These are phyloP conservation scores for Micromesistius poutassou DNA, from an alignment of 2,797 vertebrate species.

Conservation along the genomic window DNA sequence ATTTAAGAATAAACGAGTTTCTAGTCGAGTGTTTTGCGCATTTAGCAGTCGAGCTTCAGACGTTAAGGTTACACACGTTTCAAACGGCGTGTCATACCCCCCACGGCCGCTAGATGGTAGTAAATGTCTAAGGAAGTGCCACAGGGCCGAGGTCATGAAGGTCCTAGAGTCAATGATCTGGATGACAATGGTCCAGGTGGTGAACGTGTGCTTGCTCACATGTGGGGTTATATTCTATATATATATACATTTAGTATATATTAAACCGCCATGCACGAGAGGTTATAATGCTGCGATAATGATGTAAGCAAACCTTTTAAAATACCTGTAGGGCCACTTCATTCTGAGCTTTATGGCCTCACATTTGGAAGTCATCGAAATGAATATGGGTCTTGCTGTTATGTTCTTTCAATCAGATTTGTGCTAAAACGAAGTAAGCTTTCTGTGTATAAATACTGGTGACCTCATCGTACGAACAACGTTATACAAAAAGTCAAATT, in stretches of 20 bases:
- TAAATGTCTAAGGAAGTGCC: not conserved
- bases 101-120: not conserved
- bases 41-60: not conserved
- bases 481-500: conserved; percentile 16
- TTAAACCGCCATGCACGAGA: not conserved
- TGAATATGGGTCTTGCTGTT: not conserved
- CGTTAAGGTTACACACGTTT: not conserved
- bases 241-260: not conserved
- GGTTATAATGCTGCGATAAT: not conserved
- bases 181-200: not conserved
- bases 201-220: not conserved
- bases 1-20: too few species aligned
- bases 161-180: not conserved
- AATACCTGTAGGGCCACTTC: not conserved
- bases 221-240: not conserved
- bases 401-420: not conserved
- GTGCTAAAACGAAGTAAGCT: not conserved
- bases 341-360: not conserved
- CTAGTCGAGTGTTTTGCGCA: too few species aligned
- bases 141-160: not conserved
- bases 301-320: not conserved
- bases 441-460: conserved; percentile 19
- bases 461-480: conserved; percentile 38
- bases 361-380: not conserved
- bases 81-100: conserved; percentile 17